phyloP scores from a whole-genome alignment of 2,113 vertebrate species.

The Gyps fulvus region DNA sequence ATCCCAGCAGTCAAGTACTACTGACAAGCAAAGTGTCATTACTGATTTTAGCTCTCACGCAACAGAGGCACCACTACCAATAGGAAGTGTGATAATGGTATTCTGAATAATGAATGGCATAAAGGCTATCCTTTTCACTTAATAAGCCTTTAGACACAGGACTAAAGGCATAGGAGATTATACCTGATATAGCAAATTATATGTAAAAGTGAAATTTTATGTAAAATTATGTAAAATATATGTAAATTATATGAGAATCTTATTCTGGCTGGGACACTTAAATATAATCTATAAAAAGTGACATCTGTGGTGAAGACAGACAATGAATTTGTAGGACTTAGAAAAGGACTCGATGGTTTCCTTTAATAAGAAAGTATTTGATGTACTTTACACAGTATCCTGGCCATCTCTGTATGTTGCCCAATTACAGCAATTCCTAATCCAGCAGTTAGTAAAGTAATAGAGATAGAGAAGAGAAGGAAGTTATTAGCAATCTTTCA shows the following conservation, averaged over 20 bases:
- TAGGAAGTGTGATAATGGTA: background rate
- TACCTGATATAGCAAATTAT: background rate
- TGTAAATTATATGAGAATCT: background rate
- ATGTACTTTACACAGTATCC: background rate
- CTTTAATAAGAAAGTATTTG: background rate
- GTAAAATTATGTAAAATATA: constrained; percentile 25
- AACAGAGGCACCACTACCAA: background rate
- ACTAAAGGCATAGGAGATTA: background rate
- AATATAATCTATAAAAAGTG: background rate
- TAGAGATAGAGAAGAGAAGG: background rate
- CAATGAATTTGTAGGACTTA: background rate
- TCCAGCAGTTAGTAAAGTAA: background rate
- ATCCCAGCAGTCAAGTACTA: background rate
- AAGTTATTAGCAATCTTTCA: background rate
- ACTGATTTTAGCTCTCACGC: background rate
- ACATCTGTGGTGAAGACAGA: background rate
- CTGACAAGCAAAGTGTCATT: background rate
- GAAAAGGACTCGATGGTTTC: background rate
- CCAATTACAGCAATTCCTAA: background rate
- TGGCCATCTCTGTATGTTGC: background rate
- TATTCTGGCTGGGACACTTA: background rate
- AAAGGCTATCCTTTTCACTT: background rate
- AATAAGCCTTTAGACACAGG: background rate
- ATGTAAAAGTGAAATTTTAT: background rate
- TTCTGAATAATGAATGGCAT: background rate